phyloP scores from a whole-genome alignment of 2,888 invertebrate genomes.

The Prosopocoilus inquinatus region DNA sequence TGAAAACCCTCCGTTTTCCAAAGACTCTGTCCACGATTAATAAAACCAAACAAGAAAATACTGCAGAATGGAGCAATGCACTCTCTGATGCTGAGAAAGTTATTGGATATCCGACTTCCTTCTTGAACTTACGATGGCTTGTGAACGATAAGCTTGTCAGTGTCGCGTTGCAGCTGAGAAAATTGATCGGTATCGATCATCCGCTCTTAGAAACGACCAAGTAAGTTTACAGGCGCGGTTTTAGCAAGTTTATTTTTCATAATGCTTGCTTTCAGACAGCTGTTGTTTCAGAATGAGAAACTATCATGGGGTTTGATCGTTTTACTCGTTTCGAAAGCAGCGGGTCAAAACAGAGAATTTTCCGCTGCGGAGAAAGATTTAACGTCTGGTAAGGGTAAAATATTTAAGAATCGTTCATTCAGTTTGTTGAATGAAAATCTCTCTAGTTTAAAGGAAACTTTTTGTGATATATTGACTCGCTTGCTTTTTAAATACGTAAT shows the following conservation, averaged over 20 bases:
- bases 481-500: no score
- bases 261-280: constrained; percentile 15
- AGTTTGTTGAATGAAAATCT: no score
- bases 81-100: constrained; percentile 94
- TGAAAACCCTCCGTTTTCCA: not conserved
- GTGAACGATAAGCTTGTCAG: constrained; percentile 93
- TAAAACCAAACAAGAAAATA: constrained; percentile 6
- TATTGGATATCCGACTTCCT: constrained; percentile 94
- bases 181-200: constrained; percentile 90
- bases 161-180: constrained; percentile 85
- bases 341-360: constrained; percentile 73
- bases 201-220: constrained; percentile 90
- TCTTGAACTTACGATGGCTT: constrained; percentile 88
- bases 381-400: constrained; percentile 57
- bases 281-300: constrained; percentile 23
- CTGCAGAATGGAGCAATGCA: constrained; percentile 73
- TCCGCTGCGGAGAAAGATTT: constrained; percentile 80
- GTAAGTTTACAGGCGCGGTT: constrained; percentile 55
- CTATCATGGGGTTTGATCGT: constrained; percentile 80
- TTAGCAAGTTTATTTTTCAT: not conserved
- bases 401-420: no score
- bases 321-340: constrained; percentile 84
- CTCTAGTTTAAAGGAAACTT: no score
- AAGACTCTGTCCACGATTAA: not conserved
- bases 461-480: no score